phyloP scores from a whole-genome alignment of 1,140 invertebrate genomes.

The Yoshiicerus persimilis region DNA sequence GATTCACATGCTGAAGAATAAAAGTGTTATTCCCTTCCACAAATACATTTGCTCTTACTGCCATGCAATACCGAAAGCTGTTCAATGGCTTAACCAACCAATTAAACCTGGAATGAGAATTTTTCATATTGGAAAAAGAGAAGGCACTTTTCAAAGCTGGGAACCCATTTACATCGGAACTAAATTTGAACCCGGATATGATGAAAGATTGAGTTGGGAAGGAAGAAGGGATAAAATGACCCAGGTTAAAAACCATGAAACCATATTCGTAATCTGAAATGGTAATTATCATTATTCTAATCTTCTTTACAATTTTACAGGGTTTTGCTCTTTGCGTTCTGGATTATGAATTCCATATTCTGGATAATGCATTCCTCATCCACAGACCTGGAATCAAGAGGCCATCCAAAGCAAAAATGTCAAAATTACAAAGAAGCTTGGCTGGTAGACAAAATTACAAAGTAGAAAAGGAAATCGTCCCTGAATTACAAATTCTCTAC shows the following conservation, averaged over 20 bases:
- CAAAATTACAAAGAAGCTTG: not conserved
- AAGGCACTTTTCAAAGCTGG: conserved; percentile 45
- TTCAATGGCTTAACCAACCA: not conserved
- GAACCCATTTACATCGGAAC: conserved; percentile 58
- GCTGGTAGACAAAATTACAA: not conserved
- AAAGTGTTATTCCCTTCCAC: conserved; percentile 55
- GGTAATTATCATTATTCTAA: not conserved
- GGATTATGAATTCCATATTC: conserved; percentile 51
- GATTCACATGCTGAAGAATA: conserved; percentile 44
- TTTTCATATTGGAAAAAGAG: conserved; percentile 49
- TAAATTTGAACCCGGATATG: conserved; percentile 53
- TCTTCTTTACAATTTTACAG: no score
- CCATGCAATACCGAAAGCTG: conserved; percentile 46
- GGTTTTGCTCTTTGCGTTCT: conserved; percentile 46
- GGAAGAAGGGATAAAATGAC: conserved; percentile 59
- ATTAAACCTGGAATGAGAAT: conserved; percentile 6
- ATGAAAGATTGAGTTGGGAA: conserved; percentile 57
- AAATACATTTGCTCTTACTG: conserved; percentile 55
- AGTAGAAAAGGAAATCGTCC: conserved; percentile 20
- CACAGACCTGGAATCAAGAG: conserved; percentile 48
- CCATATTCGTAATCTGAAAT: not conserved
- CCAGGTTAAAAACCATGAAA: conserved; percentile 52
- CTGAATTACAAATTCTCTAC: conserved; percentile 31
- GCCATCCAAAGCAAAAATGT: not conserved
- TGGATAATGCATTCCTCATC: conserved; percentile 52